These are phyloP conservation scores for Nysson spinosus DNA, from an alignment of 2,888 invertebrate genomes.

Conservation along the genomic window DNA sequence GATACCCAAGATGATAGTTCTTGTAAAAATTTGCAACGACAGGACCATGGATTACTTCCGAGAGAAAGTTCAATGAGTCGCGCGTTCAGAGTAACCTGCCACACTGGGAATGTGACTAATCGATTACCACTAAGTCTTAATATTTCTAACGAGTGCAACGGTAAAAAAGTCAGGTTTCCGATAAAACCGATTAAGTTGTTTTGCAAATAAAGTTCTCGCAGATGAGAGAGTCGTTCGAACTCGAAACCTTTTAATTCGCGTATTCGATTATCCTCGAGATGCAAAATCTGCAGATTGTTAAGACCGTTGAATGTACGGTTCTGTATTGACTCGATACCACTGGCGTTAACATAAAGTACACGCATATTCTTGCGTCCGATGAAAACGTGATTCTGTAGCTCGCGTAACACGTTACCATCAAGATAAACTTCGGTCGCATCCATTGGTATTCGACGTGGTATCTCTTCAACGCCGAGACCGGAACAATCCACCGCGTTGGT, in stretches of 20 bases:
- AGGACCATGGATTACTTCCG: constrained; percentile 93
- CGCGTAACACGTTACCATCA: constrained; percentile 92
- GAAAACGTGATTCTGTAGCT: constrained; percentile 91
- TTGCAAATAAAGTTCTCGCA: constrained; percentile 91
- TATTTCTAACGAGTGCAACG: constrained; percentile 87
- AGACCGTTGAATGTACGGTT: constrained; percentile 95
- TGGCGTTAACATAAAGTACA: constrained; percentile 90
- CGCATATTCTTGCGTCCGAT: constrained; percentile 94
- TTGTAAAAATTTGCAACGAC: constrained; percentile 92
- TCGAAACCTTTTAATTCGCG: constrained; percentile 89
- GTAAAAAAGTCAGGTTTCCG: constrained; percentile 88
- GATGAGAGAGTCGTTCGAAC: constrained; percentile 87
- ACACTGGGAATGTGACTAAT: constrained; percentile 88
- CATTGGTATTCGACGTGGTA: constrained; percentile 93
- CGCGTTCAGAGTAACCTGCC: constrained; percentile 83
- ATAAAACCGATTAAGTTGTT: constrained; percentile 90
- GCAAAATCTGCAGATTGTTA: constrained; percentile 86
- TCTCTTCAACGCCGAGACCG: constrained; percentile 85
- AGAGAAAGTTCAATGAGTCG: constrained; percentile 87
- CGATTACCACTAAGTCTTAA: constrained; percentile 91
- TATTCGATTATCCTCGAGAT: constrained; percentile 91
- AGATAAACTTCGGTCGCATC: constrained; percentile 95
- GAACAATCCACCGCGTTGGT: constrained; percentile 96
- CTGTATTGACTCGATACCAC: constrained; percentile 89
- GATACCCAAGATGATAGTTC: constrained; percentile 90